Conservation (phyloP, 2,888 invertebrate genomes). For the Zele albiditarsus region DNA sequence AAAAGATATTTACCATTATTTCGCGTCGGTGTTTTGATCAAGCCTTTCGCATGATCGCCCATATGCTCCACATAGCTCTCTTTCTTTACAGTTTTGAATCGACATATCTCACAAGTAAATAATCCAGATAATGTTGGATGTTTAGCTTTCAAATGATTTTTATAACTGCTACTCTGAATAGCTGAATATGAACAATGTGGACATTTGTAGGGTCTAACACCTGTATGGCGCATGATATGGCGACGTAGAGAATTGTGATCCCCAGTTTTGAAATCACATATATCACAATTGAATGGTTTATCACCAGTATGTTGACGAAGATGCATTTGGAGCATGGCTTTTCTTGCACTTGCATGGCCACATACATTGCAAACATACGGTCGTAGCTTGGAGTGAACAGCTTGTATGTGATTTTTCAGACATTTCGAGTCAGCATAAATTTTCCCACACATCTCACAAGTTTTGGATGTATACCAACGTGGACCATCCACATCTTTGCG, state of each 20-base stretch:
- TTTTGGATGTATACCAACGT: slow-evolving; percentile 77
- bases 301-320: slow-evolving; percentile 85
- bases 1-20: slow-evolving; percentile 54
- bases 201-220: slow-evolving; percentile 78
- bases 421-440: slow-evolving; percentile 81
- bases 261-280: slow-evolving; percentile 81
- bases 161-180: slow-evolving; percentile 81
- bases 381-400: slow-evolving; percentile 83
- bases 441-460: slow-evolving; percentile 81
- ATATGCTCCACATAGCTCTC: slow-evolving; percentile 75
- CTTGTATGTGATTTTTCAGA: slow-evolving; percentile 80
- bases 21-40: slow-evolving; percentile 63
- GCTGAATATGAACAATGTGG: slow-evolving; percentile 80
- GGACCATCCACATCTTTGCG: slow-evolving; percentile 65
- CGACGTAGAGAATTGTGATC: slow-evolving; percentile 84
- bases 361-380: slow-evolving; percentile 85
- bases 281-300: slow-evolving; percentile 82
- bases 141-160: slow-evolving; percentile 76
- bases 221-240: slow-evolving; percentile 79
- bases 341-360: slow-evolving; percentile 81
- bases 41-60: slow-evolving; percentile 75
- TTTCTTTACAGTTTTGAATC: slow-evolving; percentile 77
- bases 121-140: slow-evolving; percentile 74
- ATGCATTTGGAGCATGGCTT: slow-evolving; percentile 82
- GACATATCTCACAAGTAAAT: slow-evolving; percentile 75